These are phyloP conservation scores for Delphinus delphis DNA, from an alignment of 2,113 vertebrate species.

Conservation along the genomic window DNA sequence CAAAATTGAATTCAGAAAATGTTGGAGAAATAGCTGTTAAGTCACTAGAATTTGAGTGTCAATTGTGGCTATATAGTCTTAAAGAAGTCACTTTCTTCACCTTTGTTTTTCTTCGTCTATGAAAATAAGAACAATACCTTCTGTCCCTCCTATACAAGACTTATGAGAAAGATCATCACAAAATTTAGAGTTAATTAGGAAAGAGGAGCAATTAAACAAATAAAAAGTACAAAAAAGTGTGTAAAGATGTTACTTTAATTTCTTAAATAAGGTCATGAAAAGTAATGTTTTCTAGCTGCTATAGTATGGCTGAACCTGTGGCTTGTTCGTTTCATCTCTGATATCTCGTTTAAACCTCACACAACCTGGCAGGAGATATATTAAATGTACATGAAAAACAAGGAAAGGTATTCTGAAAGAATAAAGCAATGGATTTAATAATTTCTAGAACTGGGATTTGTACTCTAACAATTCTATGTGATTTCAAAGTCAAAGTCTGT, in stretches of 20 bases:
- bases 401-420: not conserved
- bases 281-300: not conserved
- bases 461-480: not conserved
- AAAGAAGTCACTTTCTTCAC: not conserved
- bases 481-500: not conserved
- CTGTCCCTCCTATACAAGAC: not conserved
- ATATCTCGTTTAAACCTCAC: not conserved
- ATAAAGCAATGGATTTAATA: not conserved
- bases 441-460: not conserved
- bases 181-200: not conserved
- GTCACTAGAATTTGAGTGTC: not conserved
- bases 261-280: not conserved
- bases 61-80: not conserved
- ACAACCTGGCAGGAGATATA: not conserved
- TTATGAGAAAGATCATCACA: not conserved
- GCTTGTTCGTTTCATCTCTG: not conserved
- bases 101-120: not conserved
- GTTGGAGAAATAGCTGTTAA: not conserved
- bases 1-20: not conserved
- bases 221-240: not conserved
- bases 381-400: not conserved
- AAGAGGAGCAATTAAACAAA: not conserved
- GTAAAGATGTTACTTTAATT: not conserved
- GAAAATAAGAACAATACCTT: not conserved
- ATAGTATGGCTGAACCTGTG: not conserved